phyloP scores from a whole-genome alignment of 2,888 invertebrate species.

The Nemoura dubitans region DNA sequence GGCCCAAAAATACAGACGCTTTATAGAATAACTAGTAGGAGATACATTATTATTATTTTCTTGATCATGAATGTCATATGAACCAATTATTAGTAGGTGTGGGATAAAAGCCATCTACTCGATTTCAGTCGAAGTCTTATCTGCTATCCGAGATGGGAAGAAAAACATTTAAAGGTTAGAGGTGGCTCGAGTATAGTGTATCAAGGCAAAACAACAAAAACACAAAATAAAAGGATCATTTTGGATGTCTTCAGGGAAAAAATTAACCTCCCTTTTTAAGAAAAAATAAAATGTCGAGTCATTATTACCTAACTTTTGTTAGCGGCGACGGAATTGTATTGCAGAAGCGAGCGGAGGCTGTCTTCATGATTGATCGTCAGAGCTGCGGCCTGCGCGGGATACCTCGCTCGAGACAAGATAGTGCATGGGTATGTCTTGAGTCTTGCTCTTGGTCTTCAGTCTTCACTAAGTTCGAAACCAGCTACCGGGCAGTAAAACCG shows the following conservation, averaged over 20 bases:
- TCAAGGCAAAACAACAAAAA: constrained; percentile 23
- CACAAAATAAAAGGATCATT: constrained; percentile 23
- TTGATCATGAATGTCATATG: neutral
- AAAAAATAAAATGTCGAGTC: constrained; percentile 26
- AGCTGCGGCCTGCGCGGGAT: too few species aligned
- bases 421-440: neutral
- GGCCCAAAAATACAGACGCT: neutral
- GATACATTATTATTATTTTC: neutral
- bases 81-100: neutral
- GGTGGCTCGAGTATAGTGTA: neutral
- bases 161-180: neutral
- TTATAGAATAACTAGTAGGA: too few species aligned
- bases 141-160: neutral
- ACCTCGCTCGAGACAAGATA: neutral
- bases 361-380: constrained; percentile 12
- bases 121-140: neutral
- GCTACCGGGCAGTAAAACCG: neutral
- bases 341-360: neutral
- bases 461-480: neutral
- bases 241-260: constrained; percentile 28
- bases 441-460: too few species aligned
- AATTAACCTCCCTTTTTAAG: constrained; percentile 20
- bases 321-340: constrained; percentile 12
- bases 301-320: constrained; percentile 23
- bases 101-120: neutral